Percentiles rank a stretch among this genome's conserved stretches.
Conservation (phyloP, 2,113 vertebrate species). For the Malurus melanocephalus region DNA sequence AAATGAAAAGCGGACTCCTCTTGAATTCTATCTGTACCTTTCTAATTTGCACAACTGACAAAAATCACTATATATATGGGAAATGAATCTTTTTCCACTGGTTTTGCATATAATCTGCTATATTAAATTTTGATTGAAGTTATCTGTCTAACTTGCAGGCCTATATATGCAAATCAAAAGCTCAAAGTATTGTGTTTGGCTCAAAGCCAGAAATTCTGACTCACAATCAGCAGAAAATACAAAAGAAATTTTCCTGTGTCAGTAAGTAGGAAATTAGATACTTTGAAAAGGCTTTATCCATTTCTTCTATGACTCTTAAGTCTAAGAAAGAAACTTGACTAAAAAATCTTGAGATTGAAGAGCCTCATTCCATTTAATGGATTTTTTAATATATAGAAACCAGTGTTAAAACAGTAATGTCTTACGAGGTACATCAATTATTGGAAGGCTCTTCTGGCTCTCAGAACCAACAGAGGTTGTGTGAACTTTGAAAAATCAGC, state of each 20-base stretch:
- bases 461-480: not conserved
- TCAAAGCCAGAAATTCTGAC: constrained; percentile 27
- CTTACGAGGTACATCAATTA: not conserved
- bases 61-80: not conserved
- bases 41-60: constrained; percentile 1
- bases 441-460: not conserved
- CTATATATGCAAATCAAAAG: constrained; percentile 13
- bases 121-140: constrained; percentile 11
- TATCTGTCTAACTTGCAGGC: constrained; percentile 3
- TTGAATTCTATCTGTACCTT: not conserved
- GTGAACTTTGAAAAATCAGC: not conserved
- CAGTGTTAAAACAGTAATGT: not conserved
- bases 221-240: not conserved
- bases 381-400: not conserved
- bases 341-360: not conserved
- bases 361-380: not conserved
- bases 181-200: not conserved
- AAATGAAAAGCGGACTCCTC: constrained; percentile 3
- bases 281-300: not conserved
- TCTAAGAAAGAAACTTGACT: not conserved
- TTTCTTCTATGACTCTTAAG: not conserved
- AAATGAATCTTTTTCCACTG: not conserved
- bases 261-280: not conserved
- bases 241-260: not conserved
- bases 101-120: constrained; percentile 1